Evolutionary conservation across 2,888 invertebrate genomes (phyloP).

Genomic region (Drosophila barbarae): DNA sequence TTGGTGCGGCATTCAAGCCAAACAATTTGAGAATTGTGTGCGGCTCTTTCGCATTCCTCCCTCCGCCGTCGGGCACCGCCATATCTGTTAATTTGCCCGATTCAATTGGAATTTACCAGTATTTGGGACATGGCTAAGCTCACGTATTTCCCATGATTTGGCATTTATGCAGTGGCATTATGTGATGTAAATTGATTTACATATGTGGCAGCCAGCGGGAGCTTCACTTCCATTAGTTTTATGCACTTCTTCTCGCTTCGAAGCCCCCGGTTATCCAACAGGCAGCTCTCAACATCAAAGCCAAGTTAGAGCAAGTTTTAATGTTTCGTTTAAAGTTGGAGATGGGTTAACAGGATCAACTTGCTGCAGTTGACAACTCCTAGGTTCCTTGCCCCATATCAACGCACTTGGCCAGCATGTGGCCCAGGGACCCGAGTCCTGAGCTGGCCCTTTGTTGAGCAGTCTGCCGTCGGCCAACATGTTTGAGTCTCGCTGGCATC

Average conservation of each 20-base stretch:
- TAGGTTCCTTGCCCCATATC: conserved; percentile 13
- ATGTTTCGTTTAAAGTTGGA: conserved; percentile 24
- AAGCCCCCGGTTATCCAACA: neutral
- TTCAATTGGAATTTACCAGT: conserved; percentile 35
- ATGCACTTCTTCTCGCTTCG: neutral
- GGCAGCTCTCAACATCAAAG: conserved; percentile 9
- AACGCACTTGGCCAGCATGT: conserved; percentile 29
- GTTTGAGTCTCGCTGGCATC: conserved; percentile 34
- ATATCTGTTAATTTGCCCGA: conserved; percentile 27
- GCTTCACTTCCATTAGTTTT: conserved; percentile 6
- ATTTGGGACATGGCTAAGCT: conserved; percentile 35
- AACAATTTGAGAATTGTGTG: conserved; percentile 38
- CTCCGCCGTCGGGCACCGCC: neutral
- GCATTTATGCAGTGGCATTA: conserved; percentile 37
- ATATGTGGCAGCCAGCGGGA: conserved; percentile 15
- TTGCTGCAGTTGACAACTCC: conserved; percentile 37
- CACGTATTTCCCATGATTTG: conserved; percentile 41
- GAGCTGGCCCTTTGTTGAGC: conserved; percentile 29
- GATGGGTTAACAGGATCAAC: conserved; percentile 21
- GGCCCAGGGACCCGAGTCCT: conserved; percentile 17
- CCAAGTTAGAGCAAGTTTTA: conserved; percentile 11
- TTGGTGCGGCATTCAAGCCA: conserved; percentile 30
- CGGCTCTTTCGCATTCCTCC: neutral
- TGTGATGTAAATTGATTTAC: conserved; percentile 35
- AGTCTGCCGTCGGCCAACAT: conserved; percentile 22